These are phyloP conservation scores for Temnothorax longispinosus DNA, from an alignment of 1,140 invertebrate species.

Conservation along the genomic window DNA sequence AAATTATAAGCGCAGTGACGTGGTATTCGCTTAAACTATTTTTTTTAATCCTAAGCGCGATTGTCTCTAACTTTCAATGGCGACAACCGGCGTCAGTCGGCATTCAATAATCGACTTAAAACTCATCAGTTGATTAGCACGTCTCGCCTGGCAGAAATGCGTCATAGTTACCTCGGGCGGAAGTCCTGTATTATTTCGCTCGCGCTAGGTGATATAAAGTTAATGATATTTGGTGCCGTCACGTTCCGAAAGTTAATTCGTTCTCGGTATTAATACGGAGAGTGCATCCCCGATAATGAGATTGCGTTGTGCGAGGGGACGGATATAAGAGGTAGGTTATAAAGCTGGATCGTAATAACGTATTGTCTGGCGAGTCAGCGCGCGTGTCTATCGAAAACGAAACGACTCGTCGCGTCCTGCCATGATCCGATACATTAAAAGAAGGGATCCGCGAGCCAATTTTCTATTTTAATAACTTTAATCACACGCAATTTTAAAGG, in stretches of 20 bases:
- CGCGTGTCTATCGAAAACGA: slow-evolving; percentile 62
- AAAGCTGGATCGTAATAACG: slow-evolving; percentile 79
- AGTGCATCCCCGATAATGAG: slow-evolving; percentile 83
- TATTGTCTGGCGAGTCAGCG: slow-evolving; percentile 73
- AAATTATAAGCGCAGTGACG: background rate
- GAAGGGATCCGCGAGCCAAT: background rate
- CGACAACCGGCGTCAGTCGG: background rate
- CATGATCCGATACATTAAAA: slow-evolving; percentile 35
- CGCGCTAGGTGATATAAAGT: slow-evolving; percentile 82
- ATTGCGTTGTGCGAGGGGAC: slow-evolving; percentile 80
- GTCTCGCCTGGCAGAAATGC: slow-evolving; percentile 38
- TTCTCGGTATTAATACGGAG: slow-evolving; percentile 83
- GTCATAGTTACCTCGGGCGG: slow-evolving; percentile 54
- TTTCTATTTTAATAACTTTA: slow-evolving; percentile 24
- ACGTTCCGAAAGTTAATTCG: slow-evolving; percentile 83
- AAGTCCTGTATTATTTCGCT: slow-evolving; percentile 78
- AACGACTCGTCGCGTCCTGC: slow-evolving; percentile 38
- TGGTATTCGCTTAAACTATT: background rate
- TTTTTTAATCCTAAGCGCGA: background rate
- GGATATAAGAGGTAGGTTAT: slow-evolving; percentile 80
- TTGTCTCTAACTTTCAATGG: background rate
- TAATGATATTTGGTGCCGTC: slow-evolving; percentile 83
- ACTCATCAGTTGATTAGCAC: slow-evolving; percentile 52
- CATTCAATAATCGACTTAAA: slow-evolving; percentile 45
- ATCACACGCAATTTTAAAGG: background rate